Evolutionary conservation across 2,113 vertebrate genomes (phyloP), one percentile per base, ranked within the genome.

Genomic region (Lontra canadensis): DNA sequence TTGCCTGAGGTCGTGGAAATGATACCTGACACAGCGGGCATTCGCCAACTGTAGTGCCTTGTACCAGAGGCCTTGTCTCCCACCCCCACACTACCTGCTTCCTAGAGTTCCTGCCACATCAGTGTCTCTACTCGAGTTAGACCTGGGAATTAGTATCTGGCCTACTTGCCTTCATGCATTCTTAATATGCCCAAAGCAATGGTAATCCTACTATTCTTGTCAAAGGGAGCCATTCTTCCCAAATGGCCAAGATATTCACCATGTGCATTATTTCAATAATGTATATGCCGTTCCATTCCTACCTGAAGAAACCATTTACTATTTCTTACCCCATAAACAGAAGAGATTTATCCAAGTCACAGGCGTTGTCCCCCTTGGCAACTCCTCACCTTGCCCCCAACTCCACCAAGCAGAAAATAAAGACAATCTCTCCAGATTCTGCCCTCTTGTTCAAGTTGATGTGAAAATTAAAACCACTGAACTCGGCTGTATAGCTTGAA

Each of bases 81-180:
- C 23, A 26, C 7, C 1, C 0, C 1, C 25, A 17, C 18, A 14
- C 34, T 57, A 34, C 2, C 1, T 21, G 1, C 11, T 47, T 74
- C 67, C 34, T 20, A 26, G 71, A 63, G 21, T 47, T 67, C 34
- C 52, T 47, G 87, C 20, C 17, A 4, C 7, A 15, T 31, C 21
- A 29, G 7, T 44, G 29, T 74, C 52, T 36, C 76, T 47, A 67
- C 12, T 26, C 42, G 26, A 34, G 1, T 26, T 42, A 14, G 1
- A 63, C 73, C 83, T 79, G 25, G 71, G 52, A 63, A 47, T n/a
- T 31, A 29, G 4, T 52, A 69, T 20, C 25, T 47, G 21, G 10
- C 52, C 49, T 39, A 9, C 15, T 42, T 25, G 3, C 25, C 71
- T 34, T 84, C 59, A 3, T 4, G 6, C 13, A 31, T 7, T 25